Evolutionary conservation across 2,888 invertebrate genomes (phyloP), one percentile per base, ranked within the genome.

Genomic region (Tachina lurida): DNA sequence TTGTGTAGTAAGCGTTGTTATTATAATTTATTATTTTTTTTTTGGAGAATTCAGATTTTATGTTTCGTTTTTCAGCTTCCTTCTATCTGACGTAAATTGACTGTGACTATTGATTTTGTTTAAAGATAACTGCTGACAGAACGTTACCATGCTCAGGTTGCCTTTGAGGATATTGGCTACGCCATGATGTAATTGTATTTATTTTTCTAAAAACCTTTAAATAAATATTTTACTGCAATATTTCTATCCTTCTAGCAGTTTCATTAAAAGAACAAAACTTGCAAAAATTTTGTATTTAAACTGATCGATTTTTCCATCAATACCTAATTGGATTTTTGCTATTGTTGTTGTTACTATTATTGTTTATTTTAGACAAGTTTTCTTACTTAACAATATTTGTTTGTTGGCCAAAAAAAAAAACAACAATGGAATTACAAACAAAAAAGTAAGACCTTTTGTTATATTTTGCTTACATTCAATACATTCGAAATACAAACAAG

Each of bases 351-450:
- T 71, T 83, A n/a, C 45, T 82, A 65, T 71, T 31, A 31, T 31
- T 31, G 31, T 31, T 83, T 70, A 56, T 77, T 83, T 77, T 73
- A 8, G 65, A 77, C 76, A 65, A 77, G 43, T 67, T 71, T 76
- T 76, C 65, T 77, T 83, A 49, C 58, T 71, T 60, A 65, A 65
- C 65, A 77, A 67, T 60, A 73, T 83, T 77, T 81, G 75, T 75
- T 75, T 75, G 52, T 62, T 81, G 62, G 67, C 54, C 70, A 62
- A 63, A 62, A 70, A 47, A 82, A 63, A 62, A 63, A 62, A 70
- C 47, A 82, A 63, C 75, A 82, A 82, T 62, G 43, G 52, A 54
- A 68, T 65, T 63, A 13, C 17, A 17, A 60, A 60, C 10, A 54
- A 43, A 39, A 52, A 22, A 31, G n/a, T n/a, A 52, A 52, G 49